Base-by-base conservation (phyloP, 2,888 invertebrate species). In the Orthonevra nobilis region DNA sequence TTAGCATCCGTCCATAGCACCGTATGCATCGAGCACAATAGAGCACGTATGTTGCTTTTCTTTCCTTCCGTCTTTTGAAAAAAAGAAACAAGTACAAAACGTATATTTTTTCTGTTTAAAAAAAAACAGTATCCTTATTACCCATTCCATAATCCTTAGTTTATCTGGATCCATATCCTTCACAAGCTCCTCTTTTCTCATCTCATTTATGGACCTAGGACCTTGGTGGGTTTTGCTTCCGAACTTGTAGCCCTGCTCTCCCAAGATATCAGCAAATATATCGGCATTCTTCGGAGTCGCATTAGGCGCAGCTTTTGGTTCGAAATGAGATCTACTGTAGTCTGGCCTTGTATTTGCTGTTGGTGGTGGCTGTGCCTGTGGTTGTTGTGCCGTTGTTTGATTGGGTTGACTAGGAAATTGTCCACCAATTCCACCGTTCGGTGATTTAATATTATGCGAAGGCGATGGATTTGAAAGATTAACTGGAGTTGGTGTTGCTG, bases 1-100 rank as follows among this genome's bases (percentile, higher is more conserved):
- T 96, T 94, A 20, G 95, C 95, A 50, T 95, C 97, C 92, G 84
- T 94, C 98, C 98, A 99, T 60, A 98, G 90, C 46, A 99, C 95
- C 0, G 94, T 94, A 87, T 98, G 97, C 86, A 99, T 91, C 0
- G 98, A 97, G 86, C 98, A 97, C 19, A 99, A 89, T 17, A 99
- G 89, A 0, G 99, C 98, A 66, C 99, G 92, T 82, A 99, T 96
- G 88, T 99, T 99, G 63, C 95, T 94, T 86, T 97, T 97, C 89
- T 99, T 99, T 5, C 99, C 99, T 86, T 97, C 96, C 68, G 94
- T 95, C 96, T 97, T n/a, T n/a, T n/a, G 86, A 0, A 86, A 83
- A 81, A 64, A 54, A 75, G 61, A 68, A n/a, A n/a, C n/a, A n/a
- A n/a, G 68, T 61, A 77, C 54, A 40, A 10, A 68, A 56, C 5